phyloP scores from a whole-genome alignment of 2,888 invertebrate species.

The Spisula subtruncata region DNA sequence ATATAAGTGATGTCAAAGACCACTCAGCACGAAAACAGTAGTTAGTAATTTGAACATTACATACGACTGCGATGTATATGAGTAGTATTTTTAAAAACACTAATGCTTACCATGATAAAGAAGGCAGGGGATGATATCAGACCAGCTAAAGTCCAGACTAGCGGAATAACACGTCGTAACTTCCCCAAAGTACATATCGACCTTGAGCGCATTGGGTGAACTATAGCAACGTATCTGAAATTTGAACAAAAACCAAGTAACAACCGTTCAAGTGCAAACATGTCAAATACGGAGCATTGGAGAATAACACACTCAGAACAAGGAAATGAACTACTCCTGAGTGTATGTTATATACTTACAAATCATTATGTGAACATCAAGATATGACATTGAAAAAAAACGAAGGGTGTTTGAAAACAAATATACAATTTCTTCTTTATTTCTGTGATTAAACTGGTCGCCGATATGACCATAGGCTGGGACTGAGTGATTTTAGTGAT shows the following conservation, averaged over 20 bases:
- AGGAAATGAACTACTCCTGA: too few species aligned
- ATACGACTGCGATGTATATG: not conserved
- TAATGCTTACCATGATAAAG: slow-evolving; percentile 87
- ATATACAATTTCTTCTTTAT: too few species aligned
- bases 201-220: slow-evolving; percentile 89
- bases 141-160: slow-evolving; percentile 88
- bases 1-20: too few species aligned
- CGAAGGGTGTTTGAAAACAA: too few species aligned
- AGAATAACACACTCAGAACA: too few species aligned
- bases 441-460: too few species aligned
- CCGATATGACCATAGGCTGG: too few species aligned
- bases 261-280: not conserved
- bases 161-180: slow-evolving; percentile 88
- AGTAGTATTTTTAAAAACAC: not conserved
- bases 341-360: too few species aligned
- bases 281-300: not conserved
- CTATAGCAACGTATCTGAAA: slow-evolving; percentile 89
- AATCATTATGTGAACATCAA: too few species aligned
- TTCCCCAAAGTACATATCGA: slow-evolving; percentile 89
- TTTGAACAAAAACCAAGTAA: slow-evolving; percentile 8
- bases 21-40: too few species aligned
- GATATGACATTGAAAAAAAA: too few species aligned
- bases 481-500: too few species aligned
- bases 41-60: not conserved
- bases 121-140: slow-evolving; percentile 88